Evolutionary conservation across 2,888 invertebrate species (phyloP), one percentile per base, ranked within the genome.

Genomic region (Anarsia innoxiella): DNA sequence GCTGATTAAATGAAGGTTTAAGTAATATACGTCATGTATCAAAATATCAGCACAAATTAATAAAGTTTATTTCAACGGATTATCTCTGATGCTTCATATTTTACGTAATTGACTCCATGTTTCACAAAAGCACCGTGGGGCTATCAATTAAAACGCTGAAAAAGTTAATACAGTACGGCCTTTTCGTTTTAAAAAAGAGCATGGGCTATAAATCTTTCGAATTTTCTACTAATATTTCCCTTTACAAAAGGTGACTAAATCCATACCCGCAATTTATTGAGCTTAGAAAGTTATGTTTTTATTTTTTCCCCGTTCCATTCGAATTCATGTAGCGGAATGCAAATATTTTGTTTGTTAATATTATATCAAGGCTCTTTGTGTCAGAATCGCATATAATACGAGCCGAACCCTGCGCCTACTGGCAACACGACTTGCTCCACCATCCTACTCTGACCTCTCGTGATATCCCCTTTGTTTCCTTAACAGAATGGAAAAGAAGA

Each of bases 281-380:
- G 23, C 33, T 36, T 42, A 38, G 45, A 42, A 44, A 39, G 44
- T 29, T 37, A 47, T 45, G 37, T 47, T 45, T 52, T 48, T 44
- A 36, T 45, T 49, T 50, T 41, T 35, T 28, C 28, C 49, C 48
- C 40, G 35, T 45, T 44, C 55, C 46, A 45, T 55, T 49, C 43
- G 37, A 43, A 51, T 45, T 45, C 48, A 45, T 49, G 49, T 51
- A 48, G 47, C 48, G 42, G 35, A 54, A 56, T 48, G 48, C 50
- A 55, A 64, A 66, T 59, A 65, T 56, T 65, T 60, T 61, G 55
- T 59, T 60, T 57, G 57, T 60, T 61, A 59, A 64, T 64, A 66
- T 66, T 60, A 62, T 67, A 63, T 59, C 53, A 56, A 50, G 43
- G 51, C 52, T 54, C 56, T 54, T 59, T 66, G 54, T 64, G 61